Evolutionary conservation across 2,113 vertebrate genomes (phyloP).

Genomic region (Rutilus rutilus): DNA sequence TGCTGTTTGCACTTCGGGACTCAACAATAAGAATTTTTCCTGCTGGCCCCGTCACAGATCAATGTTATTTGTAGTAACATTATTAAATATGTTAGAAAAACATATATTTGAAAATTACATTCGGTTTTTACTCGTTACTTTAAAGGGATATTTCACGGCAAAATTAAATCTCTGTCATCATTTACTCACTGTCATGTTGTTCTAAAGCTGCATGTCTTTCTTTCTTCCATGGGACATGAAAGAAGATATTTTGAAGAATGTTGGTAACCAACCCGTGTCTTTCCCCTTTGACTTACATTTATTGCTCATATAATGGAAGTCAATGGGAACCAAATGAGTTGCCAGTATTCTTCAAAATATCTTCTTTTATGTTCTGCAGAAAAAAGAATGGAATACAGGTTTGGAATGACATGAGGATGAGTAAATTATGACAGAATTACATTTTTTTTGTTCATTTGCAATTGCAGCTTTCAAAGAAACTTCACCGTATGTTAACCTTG

Average conservation of each 20-base stretch:
- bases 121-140: neutral
- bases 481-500: neutral
- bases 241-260: neutral
- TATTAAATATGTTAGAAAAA: no score
- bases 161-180: neutral
- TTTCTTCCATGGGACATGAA: neutral
- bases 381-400: neutral
- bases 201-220: neutral
- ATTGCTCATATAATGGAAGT: neutral
- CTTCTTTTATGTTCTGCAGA: neutral
- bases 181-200: neutral
- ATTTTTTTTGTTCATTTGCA: neutral
- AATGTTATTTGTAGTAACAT: no score
- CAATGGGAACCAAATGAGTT: neutral
- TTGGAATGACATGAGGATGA: neutral
- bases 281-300: neutral
- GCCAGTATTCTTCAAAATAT: neutral
- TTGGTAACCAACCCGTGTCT: neutral
- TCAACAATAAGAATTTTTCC: neutral
- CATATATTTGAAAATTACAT: neutral
- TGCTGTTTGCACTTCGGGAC: constrained; percentile 51
- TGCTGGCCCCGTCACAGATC: neutral
- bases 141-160: neutral
- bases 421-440: neutral
- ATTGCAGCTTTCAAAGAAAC: neutral